phyloP scores from a whole-genome alignment of 2,888 invertebrate genomes.

The Horisme vitalbata region DNA sequence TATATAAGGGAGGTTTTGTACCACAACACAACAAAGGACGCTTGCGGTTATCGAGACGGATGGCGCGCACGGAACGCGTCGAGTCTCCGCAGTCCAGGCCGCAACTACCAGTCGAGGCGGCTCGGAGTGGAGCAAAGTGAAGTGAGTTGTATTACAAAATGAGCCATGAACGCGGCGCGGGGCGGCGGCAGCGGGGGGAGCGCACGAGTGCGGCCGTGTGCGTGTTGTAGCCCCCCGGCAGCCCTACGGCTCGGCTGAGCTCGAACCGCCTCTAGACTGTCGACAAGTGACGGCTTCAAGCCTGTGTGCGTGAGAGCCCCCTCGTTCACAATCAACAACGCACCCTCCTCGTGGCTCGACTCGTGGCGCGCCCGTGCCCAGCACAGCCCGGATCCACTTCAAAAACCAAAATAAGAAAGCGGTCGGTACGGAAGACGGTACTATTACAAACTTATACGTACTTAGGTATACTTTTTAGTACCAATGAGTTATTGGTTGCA shows the following conservation, averaged over 20 bases:
- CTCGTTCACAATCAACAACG: no score
- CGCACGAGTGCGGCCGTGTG: conserved; percentile 36
- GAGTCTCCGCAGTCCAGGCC: conserved; percentile 54
- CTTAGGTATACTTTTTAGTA: no score
- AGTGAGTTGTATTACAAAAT: conserved; percentile 60
- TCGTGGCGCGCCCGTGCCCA: conserved; percentile 24
- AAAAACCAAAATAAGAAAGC: not conserved
- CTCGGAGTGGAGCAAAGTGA: conserved; percentile 49
- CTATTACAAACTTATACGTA: no score
- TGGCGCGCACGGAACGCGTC: conserved; percentile 51
- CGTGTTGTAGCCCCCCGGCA: conserved; percentile 54
- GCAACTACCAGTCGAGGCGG: conserved; percentile 57
- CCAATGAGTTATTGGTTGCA: no score
- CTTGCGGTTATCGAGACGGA: conserved; percentile 33
- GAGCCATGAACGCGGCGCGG: conserved; percentile 49
- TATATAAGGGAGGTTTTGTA: conserved; percentile 41
- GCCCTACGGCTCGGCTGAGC: no score
- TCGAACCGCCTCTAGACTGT: conserved; percentile 46
- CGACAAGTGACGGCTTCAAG: conserved; percentile 31
- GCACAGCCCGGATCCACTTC: conserved; percentile 24
- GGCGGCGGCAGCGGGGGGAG: conserved; percentile 35
- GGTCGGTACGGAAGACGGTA: no score
- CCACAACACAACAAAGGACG: conserved; percentile 59
- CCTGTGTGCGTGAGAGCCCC: conserved; percentile 53
- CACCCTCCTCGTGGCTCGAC: conserved; percentile 10